phyloP scores from a whole-genome alignment of 2,113 vertebrate genomes.

The Colius striatus region DNA sequence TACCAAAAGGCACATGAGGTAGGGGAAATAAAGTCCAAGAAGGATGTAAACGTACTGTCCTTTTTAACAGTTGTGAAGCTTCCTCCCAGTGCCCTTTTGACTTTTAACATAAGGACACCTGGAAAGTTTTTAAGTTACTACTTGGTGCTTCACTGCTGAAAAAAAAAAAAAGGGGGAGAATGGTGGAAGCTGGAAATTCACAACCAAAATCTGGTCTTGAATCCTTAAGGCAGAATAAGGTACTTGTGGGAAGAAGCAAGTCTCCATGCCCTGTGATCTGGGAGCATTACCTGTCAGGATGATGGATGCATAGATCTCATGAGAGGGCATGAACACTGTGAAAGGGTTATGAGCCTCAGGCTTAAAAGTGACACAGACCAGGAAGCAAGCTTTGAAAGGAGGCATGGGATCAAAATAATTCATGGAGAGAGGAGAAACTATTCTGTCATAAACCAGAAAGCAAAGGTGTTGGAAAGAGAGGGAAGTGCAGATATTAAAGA shows the following conservation, averaged over 20 bases:
- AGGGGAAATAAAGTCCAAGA: not conserved
- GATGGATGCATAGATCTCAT: not conserved
- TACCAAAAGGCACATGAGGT: not conserved
- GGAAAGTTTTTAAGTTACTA: not conserved
- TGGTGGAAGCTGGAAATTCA: not conserved
- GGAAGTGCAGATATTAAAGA: not conserved
- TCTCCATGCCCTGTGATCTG: not conserved
- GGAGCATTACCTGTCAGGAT: not conserved
- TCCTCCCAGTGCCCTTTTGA: not conserved
- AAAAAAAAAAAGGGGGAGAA: rapidly evolving
- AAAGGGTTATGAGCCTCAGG: not conserved
- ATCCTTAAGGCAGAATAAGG: not conserved
- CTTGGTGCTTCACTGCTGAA: not conserved
- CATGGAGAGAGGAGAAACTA: not conserved
- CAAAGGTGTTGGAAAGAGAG: not conserved
- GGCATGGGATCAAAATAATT: not conserved
- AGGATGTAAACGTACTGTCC: not conserved
- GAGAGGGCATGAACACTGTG: rapidly evolving
- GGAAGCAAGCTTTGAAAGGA: not conserved
- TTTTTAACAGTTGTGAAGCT: not conserved
- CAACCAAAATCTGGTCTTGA: not conserved
- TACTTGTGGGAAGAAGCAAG: not conserved
- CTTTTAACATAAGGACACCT: not conserved
- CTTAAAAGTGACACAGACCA: not conserved
- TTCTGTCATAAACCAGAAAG: not conserved